Evolutionary conservation across 2,113 vertebrate genomes (phyloP).

Genomic region (Nannobrachium achirus): DNA sequence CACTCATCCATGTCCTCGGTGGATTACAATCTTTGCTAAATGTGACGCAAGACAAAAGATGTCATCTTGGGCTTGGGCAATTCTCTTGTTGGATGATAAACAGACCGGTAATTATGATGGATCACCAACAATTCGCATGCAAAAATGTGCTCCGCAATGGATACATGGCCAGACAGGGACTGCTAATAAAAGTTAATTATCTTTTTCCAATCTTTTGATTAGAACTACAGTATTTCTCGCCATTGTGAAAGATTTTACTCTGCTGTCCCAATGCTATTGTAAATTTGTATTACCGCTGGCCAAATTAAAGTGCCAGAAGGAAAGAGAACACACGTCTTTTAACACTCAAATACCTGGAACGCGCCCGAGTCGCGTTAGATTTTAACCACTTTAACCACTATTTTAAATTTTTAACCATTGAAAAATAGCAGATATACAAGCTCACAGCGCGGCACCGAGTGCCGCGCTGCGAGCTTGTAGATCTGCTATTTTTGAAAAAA

Average conservation of each 20-base stretch:
- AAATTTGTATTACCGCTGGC: constrained; percentile 1
- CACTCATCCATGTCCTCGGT: background rate
- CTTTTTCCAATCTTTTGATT: too few species aligned
- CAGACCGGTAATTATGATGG: background rate
- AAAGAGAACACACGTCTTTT: constrained; percentile 10
- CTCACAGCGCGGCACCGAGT: too few species aligned
- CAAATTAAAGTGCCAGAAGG: constrained; percentile 32
- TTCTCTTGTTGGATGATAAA: background rate
- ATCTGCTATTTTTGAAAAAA: too few species aligned
- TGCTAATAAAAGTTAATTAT: too few species aligned
- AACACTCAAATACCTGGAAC: constrained; percentile 16
- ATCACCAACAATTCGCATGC: background rate
- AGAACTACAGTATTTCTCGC: too few species aligned
- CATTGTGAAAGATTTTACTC: background rate
- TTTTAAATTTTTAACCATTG: too few species aligned
- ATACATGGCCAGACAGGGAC: background rate
- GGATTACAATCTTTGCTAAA: background rate
- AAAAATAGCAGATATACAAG: too few species aligned
- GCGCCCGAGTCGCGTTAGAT: too few species aligned
- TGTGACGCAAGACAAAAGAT: constrained; percentile 16
- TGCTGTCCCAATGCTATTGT: background rate
- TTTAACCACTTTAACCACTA: too few species aligned
- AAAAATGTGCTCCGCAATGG: too few species aligned
- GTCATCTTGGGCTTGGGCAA: constrained; percentile 7
- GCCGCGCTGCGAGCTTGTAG: too few species aligned